Percentiles rank a stretch among this genome's conserved stretches.
These are phyloP conservation scores for Pangasius djambal DNA, from an alignment of 2,797 vertebrate species.

Conservation along the genomic window DNA sequence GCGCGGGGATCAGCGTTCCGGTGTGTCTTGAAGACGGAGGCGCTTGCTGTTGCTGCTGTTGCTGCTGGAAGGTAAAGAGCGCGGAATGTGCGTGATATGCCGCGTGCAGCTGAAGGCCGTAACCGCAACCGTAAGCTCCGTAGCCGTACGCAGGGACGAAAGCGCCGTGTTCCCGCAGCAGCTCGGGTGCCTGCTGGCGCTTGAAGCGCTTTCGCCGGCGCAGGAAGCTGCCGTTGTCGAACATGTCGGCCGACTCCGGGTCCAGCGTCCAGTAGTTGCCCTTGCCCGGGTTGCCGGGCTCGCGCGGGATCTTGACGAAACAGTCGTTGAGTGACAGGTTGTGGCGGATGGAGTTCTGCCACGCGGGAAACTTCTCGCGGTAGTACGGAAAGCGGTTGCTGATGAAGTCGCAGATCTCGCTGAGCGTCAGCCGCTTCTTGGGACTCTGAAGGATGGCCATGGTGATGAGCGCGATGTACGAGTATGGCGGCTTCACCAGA, in stretches of 20 bases:
- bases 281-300: constrained; percentile 89
- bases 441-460: constrained; percentile 95
- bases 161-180: constrained; percentile 79
- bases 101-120: constrained; percentile 87
- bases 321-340: constrained; percentile 89
- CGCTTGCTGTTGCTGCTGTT: constrained; percentile 66
- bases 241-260: constrained; percentile 93
- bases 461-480: constrained; percentile 94
- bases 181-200: constrained; percentile 85
- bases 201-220: constrained; percentile 91
- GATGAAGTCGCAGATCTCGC: constrained; percentile 91
- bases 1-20: constrained; percentile 78
- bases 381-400: constrained; percentile 88
- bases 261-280: constrained; percentile 93
- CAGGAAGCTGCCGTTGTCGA: constrained; percentile 93
- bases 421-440: constrained; percentile 87
- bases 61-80: constrained; percentile 87
- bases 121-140: constrained; percentile 89
- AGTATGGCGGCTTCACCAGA: constrained; percentile 91
- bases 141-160: constrained; percentile 84
- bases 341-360: constrained; percentile 90
- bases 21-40: constrained; percentile 67
- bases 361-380: constrained; percentile 89
- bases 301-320: constrained; percentile 88
- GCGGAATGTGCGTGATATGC: constrained; percentile 87